Evolutionary conservation across 2,888 invertebrate genomes (phyloP).

Genomic region (Mesochorus sp.): DNA sequence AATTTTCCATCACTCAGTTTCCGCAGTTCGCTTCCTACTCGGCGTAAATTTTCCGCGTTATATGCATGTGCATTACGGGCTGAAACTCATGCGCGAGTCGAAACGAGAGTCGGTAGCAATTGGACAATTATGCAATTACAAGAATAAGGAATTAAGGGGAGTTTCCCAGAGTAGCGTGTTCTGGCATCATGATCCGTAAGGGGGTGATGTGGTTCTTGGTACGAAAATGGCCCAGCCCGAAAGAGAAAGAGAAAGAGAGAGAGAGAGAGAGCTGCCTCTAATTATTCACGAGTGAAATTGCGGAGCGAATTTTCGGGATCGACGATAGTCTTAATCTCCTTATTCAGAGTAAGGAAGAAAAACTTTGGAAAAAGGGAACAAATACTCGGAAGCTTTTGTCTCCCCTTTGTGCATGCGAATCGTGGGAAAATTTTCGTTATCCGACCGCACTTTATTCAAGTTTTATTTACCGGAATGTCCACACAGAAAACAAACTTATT

Average conservation of each 20-base stretch:
- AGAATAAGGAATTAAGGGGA: constrained; percentile 48
- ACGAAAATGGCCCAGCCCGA: constrained; percentile 57
- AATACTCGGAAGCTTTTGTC: too few species aligned
- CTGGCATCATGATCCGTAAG: constrained; percentile 50
- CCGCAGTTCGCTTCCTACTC: neutral
- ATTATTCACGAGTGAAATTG: constrained; percentile 75
- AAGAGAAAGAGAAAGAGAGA: too few species aligned
- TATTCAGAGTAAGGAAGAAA: constrained; percentile 55
- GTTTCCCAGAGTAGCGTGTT: constrained; percentile 40
- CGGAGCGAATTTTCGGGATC: constrained; percentile 65
- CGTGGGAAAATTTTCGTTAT: too few species aligned
- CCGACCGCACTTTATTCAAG: too few species aligned
- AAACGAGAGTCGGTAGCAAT: constrained; percentile 33
- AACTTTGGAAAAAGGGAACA: constrained; percentile 69
- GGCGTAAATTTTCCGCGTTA: neutral
- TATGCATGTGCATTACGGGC: too few species aligned
- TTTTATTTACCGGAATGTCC: too few species aligned
- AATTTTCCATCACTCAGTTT: neutral
- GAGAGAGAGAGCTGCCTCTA: too few species aligned
- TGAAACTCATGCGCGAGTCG: constrained; percentile 25
- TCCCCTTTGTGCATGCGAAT: too few species aligned
- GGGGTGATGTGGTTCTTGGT: constrained; percentile 26
- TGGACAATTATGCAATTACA: constrained; percentile 52
- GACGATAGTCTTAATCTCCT: constrained; percentile 44
- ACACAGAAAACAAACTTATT: neutral